A percentile compares a stretch with the other conserved stretches of the same genome.
Conservation (phyloP, 2,888 invertebrate genomes). For the Hemithea aestivaria region DNA sequence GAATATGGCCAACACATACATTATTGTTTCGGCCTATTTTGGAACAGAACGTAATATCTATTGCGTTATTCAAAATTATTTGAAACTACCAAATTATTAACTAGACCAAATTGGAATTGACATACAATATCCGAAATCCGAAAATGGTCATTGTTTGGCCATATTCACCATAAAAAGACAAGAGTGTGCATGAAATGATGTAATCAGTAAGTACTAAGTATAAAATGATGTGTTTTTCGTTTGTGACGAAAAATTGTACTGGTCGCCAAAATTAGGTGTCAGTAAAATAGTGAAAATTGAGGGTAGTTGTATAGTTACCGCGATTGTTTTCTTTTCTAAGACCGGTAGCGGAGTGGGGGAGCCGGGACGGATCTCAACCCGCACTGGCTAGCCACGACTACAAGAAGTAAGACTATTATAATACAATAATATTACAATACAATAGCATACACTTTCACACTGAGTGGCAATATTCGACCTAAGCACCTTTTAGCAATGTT, state of each 20-base stretch:
- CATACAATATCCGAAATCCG: too few species aligned
- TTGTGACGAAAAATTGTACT: too few species aligned
- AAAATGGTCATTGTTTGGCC: too few species aligned
- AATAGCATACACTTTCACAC: constrained; percentile 7
- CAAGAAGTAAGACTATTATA: constrained; percentile 17
- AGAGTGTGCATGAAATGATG: too few species aligned
- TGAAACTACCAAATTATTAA: too few species aligned
- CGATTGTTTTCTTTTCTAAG: constrained; percentile 16
- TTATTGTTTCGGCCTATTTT: constrained; percentile 2
- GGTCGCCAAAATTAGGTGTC: too few species aligned
- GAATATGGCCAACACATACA: constrained; percentile 8
- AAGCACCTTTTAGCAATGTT: constrained; percentile 11
- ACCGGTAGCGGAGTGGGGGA: constrained; percentile 16
- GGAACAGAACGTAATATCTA: too few species aligned
- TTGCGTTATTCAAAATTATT: too few species aligned
- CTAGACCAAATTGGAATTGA: too few species aligned
- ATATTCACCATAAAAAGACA: too few species aligned
- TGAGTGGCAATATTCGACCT: constrained; percentile 17
- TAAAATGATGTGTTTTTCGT: neutral
- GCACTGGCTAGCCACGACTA: constrained; percentile 16
- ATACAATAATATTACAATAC: constrained; percentile 1
- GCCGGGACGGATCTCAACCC: constrained; percentile 16
- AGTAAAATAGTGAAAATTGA: too few species aligned
- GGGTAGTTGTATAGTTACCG: constrained; percentile 4
- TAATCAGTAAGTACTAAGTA: neutral